Evolutionary conservation across 2,113 vertebrate genomes (phyloP).

Genomic region (Barnardius zonarius): DNA sequence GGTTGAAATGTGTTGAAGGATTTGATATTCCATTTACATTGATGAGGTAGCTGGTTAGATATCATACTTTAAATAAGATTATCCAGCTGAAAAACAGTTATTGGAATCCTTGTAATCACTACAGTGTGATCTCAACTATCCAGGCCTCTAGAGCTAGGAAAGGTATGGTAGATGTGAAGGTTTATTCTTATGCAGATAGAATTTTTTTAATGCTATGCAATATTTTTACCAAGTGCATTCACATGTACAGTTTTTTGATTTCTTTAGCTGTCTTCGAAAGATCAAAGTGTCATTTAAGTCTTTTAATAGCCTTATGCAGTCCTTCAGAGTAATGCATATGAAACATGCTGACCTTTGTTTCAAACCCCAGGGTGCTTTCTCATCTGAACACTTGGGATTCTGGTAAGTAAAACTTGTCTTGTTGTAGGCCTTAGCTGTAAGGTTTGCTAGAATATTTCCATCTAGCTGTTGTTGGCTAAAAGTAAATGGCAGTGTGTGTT

Average conservation of each 20-base stretch:
- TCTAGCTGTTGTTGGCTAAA: not conserved
- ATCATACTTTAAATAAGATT: not conserved
- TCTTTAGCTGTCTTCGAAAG: not conserved
- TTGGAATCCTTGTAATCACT: not conserved
- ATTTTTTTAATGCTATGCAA: not conserved
- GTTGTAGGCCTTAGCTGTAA: not conserved
- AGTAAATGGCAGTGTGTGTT: not conserved
- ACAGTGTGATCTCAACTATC: not conserved
- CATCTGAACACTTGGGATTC: constrained; percentile 78
- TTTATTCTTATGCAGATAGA: not conserved
- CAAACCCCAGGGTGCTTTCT: constrained; percentile 82
- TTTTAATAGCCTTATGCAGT: not conserved
- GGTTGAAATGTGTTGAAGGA: not conserved
- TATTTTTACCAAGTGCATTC: not conserved
- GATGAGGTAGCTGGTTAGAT: not conserved
- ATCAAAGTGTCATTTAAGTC: not conserved
- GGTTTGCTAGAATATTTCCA: not conserved
- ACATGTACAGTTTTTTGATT: not conserved
- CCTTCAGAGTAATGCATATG: not conserved
- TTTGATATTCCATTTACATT: not conserved
- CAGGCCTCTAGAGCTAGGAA: not conserved
- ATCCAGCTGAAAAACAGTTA: not conserved
- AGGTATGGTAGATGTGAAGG: not conserved
- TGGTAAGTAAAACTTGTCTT: constrained; percentile 76
- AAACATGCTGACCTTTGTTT: constrained; percentile 5